These are phyloP conservation scores for Coregonus ussuriensis DNA, from an alignment of 2,797 vertebrate genomes.

Conservation along the genomic window DNA sequence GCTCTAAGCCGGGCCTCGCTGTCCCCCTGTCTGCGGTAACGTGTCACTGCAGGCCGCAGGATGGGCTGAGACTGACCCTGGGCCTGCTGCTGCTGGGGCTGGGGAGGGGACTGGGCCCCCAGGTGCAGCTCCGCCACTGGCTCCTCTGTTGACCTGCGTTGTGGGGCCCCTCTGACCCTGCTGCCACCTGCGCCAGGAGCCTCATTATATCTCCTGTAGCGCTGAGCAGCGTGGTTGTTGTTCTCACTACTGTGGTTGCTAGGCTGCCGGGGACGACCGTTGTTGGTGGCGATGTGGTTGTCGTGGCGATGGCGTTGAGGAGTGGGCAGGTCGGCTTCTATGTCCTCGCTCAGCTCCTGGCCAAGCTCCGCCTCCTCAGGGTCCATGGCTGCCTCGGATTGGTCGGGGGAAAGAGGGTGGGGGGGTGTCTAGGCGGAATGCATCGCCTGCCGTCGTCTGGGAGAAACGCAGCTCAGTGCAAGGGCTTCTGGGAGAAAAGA, in stretches of 20 bases:
- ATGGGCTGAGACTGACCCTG: constrained; percentile 50
- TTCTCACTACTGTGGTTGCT: constrained; percentile 60
- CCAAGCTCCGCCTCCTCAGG: constrained; percentile 79
- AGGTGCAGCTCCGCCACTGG: constrained; percentile 50
- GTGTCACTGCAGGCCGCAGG: constrained; percentile 71
- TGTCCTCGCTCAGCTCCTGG: constrained; percentile 82
- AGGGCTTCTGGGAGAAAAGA: constrained; percentile 16
- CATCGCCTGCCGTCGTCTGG: constrained; percentile 71
- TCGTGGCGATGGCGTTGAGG: constrained; percentile 52
- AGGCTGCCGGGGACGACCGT: constrained; percentile 51
- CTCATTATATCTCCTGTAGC: constrained; percentile 63
- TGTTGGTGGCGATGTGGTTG: constrained; percentile 52
- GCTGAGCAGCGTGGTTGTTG: constrained; percentile 28
- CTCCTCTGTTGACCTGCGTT: constrained; percentile 54
- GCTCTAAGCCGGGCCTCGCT: constrained; percentile 72
- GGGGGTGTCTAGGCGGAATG: constrained; percentile 35
- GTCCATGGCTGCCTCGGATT: constrained; percentile 80
- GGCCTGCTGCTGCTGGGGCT: constrained; percentile 37
- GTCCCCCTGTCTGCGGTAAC: constrained; percentile 72
- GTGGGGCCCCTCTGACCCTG: constrained; percentile 32
- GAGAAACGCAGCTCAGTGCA: constrained; percentile 43
- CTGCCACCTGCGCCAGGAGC: constrained; percentile 33
- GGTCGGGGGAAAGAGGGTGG: constrained; percentile 29
- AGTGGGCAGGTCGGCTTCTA: constrained; percentile 79
- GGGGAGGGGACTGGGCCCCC: constrained; percentile 46